phyloP scores from a whole-genome alignment of 2,113 vertebrate species.

The Sialia sialis region DNA sequence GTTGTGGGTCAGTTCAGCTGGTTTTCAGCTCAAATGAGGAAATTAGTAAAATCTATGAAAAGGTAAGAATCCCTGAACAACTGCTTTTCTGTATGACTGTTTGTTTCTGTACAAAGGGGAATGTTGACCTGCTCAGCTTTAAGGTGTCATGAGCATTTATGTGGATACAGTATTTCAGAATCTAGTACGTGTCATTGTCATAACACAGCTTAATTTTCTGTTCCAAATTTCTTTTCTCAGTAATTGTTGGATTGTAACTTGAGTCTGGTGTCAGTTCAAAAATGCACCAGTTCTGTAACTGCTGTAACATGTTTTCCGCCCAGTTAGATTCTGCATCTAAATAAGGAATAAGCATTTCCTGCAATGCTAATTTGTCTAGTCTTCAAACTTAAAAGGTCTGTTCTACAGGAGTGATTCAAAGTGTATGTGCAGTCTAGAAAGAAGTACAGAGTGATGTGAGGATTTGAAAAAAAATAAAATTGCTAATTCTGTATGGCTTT shows the following conservation, averaged over 20 bases:
- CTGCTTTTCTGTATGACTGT: background rate
- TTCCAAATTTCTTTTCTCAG: background rate
- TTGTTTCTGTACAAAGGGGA: background rate
- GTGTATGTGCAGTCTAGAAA: background rate
- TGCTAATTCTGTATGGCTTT: background rate
- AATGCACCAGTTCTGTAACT: background rate
- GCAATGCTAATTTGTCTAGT: background rate
- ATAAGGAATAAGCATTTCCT: background rate
- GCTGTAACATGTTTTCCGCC: background rate
- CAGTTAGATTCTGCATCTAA: background rate
- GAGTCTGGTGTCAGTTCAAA: background rate
- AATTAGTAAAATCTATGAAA: constrained; percentile 98
- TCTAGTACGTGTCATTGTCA: background rate
- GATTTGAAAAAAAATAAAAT: background rate
- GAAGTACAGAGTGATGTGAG: background rate
- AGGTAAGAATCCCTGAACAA: constrained; percentile 76
- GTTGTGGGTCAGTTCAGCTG: constrained; percentile 93
- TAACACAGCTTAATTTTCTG: background rate
- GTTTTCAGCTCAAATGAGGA: constrained; percentile 98
- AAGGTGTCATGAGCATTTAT: background rate
- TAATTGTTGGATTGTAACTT: background rate
- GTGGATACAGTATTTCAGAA: background rate
- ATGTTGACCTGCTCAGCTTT: background rate
- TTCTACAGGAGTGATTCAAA: background rate
- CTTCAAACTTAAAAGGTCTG: background rate